Base-by-base conservation (phyloP, 2,888 invertebrate genomes). In the Strigamia crassipes region DNA sequence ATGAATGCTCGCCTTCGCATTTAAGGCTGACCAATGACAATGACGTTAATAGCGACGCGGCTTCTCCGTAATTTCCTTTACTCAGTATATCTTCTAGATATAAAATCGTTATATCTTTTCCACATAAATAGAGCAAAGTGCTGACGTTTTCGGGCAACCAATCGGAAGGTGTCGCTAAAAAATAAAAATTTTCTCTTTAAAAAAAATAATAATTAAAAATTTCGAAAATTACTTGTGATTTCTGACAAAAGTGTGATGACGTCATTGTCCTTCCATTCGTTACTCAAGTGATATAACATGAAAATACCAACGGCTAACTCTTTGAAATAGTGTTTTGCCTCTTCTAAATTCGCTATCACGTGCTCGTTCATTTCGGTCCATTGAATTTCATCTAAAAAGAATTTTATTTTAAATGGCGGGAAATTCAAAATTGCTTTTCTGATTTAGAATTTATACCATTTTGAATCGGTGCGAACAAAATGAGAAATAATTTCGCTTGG, bases 401-500 rank as follows among this genome's bases (percentile, higher is more conserved):
- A 27, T 2, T 2, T 27, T 2, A 27, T 27, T 27, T 27, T n/a
- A n/a, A n/a, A n/a, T n/a, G n/a, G 27, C 3, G 15, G 10, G 27
- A 21, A 34, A 77, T 5, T 77, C n/a, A 42, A 78, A 78, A 21
- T 13, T 34, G 4, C 2, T 77, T 77, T 77, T 9, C 2, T 77
- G 27, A 10, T 77, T 38, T 23, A 2, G 0, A 38, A 15, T 78
- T n/a, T 42, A 82, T 83, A 87, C 87, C 86, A 82, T 84, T 84
- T 73, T 83, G 79, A 56, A 85, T 83, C 27, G 87, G 87, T 21
- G 87, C 87, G 84, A 86, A 88, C 18, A 88, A 84, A 42, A 88
- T 83, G 82, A 86, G 87, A 41, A 88, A 84, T 4, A 88, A 84
- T 82, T 86, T 85, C 12, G 88, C 87, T 82, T 88, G 88, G 77